Base-by-base conservation (phyloP, 1,140 invertebrate species). In the Caerostris extrusa region DNA sequence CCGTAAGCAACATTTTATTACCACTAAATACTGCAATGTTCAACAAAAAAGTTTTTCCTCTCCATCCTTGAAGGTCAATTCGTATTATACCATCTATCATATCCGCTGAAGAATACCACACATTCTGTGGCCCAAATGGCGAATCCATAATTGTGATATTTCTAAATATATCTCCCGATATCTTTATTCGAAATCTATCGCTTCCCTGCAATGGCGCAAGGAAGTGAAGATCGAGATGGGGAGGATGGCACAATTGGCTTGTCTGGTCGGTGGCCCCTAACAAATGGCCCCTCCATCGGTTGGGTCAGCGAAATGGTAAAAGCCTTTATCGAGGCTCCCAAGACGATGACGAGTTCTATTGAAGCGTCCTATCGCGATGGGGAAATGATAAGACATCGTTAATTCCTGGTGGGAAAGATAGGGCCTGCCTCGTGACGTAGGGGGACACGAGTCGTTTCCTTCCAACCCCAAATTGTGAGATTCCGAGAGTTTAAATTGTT, bases 131-230 rank as follows among this genome's bases (percentile, higher is more conserved):
- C 61, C 5, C 3, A 50, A 34, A 34, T 34, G 8, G 19, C 7
- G 71, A 17, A 50, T 77, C 34, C 71, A 50, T 77, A 77, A 77
- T 77, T 77, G 71, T 8, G 3, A 50, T 50, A 77, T 77, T 55
- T 67, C 86, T 67, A 88, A 88, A 88, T 88, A 69, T 77, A 56
- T 12, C 34, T 7, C 7, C 12, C 14, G n/a, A 34, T 90, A 90
- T 90, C 88, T 90, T 77, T 90, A 90, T 90, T 90, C 88, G 88
- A 90, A 90, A 90, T 90, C 88, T 90, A 90, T 90, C 64, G 88
- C 67, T 56, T 50, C n/a, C 82, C 7, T 34, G 2, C 34, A 34
- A 34, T 34, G 34, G 34, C 34, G 34, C 0, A 34, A 34, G 34
- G 34, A n/a, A n/a, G n/a, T n/a, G 34, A 56, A 67, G 56, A 82